A percentile compares a stretch with the other conserved stretches of the same genome.
These are phyloP conservation scores for Calameuta pallipes DNA, from an alignment of 2,888 invertebrate genomes.

Conservation along the genomic window DNA sequence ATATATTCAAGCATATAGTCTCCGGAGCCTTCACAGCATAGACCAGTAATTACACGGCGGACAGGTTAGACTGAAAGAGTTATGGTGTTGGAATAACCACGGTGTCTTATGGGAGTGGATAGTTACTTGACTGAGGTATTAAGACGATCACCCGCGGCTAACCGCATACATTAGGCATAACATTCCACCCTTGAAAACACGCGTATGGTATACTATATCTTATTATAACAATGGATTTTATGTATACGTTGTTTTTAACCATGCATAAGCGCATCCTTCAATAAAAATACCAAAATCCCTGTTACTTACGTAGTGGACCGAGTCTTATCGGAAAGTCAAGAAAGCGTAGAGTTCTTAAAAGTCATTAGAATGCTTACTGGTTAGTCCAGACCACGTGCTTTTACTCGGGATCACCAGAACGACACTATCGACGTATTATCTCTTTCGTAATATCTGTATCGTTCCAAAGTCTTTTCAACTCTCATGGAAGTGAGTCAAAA, in stretches of 20 bases:
- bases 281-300: neutral
- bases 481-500: neutral
- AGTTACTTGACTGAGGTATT: slow-evolving; percentile 48
- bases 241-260: neutral
- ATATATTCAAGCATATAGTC: slow-evolving; percentile 2
- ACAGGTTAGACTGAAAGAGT: slow-evolving; percentile 49
- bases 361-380: neutral
- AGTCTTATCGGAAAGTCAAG: neutral
- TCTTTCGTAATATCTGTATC: neutral
- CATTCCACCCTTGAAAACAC: neutral
- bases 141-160: slow-evolving; percentile 50
- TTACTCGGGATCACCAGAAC: neutral
- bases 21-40: slow-evolving; percentile 12
- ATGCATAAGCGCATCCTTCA: neutral
- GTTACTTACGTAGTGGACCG: neutral
- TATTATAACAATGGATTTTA: neutral
- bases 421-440: neutral
- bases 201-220: neutral
- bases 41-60: slow-evolving; percentile 48
- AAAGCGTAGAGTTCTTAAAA: neutral
- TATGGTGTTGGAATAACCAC: slow-evolving; percentile 43
- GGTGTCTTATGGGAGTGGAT: slow-evolving; percentile 51
- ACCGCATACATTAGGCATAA: slow-evolving; percentile 40
- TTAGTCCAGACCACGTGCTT: neutral
- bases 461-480: neutral